Evolutionary conservation across 2,888 invertebrate species (phyloP), one percentile per base, ranked within the genome.

Genomic region (Phorcus lineatus): DNA sequence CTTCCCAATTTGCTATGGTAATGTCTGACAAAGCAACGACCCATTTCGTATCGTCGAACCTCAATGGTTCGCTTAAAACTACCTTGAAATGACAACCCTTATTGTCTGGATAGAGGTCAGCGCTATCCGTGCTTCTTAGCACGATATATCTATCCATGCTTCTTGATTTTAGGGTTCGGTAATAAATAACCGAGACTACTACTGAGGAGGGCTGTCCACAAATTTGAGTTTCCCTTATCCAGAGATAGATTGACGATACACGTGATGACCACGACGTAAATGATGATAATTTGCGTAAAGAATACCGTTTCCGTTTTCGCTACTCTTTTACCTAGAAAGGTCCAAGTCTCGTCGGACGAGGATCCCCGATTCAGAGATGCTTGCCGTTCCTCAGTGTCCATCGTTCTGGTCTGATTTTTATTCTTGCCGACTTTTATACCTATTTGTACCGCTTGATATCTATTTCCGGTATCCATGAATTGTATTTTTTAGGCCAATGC

Each of bases 401-500:
- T 74, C 17, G 11, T 70, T 16, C 13, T 40, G 40, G 9, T 16
- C 31, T 0, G 17, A 2, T 40, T 11, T 17, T 28, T 2, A 19
- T 1, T 19, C n/a, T 16, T 4, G 17, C 0, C 47, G 4, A 17
- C 22, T 19, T 17, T 66, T 66, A 66, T 66, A 66, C 22, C 11
- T 47, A 7, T 19, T 52, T 22, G 28, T 79, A 81, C 6, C 79
- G n/a, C 24, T 66, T 79, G 31, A 83, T 79, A 24, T 81, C 74
- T 6, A 19, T 62, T 75, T 81, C 81, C 7, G 77, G 75, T 24
- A 82, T 80, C 80, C 82, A 82, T 0, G 54, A 54, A 47, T 84
- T 81, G 53, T 83, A 84, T 28, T 84, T 84, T 53, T 82, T 80
- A 0, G 83, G 82, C 83, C 84, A 84, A 52, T 83, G 84, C 53